These are phyloP conservation scores for Xerus rutilus DNA, from an alignment of 2,797 vertebrate genomes.

Conservation along the genomic window DNA sequence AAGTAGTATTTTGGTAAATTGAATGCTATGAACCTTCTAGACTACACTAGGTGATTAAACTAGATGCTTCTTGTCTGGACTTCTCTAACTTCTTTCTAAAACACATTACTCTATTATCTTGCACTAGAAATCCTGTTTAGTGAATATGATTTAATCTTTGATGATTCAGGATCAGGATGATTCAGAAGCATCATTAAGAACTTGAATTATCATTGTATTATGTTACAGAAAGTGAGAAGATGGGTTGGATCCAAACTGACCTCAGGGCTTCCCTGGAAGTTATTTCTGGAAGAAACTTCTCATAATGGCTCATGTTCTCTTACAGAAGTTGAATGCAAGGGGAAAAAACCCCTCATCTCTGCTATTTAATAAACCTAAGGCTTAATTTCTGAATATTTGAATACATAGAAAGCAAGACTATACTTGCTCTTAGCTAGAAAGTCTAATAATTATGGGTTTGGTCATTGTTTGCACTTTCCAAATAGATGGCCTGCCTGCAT, in stretches of 20 bases:
- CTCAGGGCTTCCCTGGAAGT: slow-evolving; percentile 71
- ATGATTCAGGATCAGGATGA: slow-evolving; percentile 74
- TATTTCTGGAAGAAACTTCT: slow-evolving; percentile 70
- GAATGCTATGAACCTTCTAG: neutral
- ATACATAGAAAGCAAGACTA: neutral
- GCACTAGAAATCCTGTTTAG: slow-evolving; percentile 62
- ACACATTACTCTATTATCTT: slow-evolving; percentile 45
- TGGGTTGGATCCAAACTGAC: slow-evolving; percentile 71
- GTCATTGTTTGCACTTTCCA: neutral
- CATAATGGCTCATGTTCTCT: slow-evolving; percentile 3
- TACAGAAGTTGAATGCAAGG: neutral
- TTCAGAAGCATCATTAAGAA: slow-evolving; percentile 66
- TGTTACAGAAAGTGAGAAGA: slow-evolving; percentile 40
- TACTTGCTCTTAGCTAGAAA: slow-evolving; percentile 28
- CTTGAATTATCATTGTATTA: slow-evolving; percentile 64
- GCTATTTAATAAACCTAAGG: slow-evolving; percentile 31
- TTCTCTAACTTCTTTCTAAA: slow-evolving; percentile 52
- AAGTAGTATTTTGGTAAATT: neutral
- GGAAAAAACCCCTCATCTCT: neutral
- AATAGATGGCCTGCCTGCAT: neutral
- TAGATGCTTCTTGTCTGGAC: neutral
- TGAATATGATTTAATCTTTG: slow-evolving; percentile 62
- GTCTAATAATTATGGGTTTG: neutral
- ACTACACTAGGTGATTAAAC: slow-evolving; percentile 16
- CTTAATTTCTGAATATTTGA: slow-evolving; percentile 54